phyloP scores from a whole-genome alignment of 2,113 vertebrate species.

The Cyanoramphus novaezelandiae region DNA sequence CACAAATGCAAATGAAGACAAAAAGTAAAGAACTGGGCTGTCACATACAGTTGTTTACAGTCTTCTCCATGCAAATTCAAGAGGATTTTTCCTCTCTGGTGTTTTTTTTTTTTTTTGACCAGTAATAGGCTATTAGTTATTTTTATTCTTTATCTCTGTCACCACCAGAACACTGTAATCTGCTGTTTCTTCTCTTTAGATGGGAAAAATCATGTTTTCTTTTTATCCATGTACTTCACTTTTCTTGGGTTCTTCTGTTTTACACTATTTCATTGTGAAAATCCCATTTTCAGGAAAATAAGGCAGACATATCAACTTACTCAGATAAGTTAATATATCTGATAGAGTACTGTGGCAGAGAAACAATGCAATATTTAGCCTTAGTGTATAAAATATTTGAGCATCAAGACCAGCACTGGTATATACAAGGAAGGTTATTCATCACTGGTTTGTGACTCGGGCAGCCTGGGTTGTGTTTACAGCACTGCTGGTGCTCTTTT shows the following conservation, averaged over 20 bases:
- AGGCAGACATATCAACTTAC: background rate
- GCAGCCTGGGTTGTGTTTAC: background rate
- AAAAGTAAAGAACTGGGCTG: background rate
- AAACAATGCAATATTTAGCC: background rate
- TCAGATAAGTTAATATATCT: background rate
- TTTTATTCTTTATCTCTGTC: background rate
- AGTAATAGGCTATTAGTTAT: background rate
- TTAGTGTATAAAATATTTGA: background rate
- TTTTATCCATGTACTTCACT: background rate
- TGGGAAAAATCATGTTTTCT: background rate
- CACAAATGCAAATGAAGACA: conserved; percentile 30
- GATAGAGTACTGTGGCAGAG: background rate
- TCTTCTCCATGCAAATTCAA: background rate
- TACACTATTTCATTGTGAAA: background rate
- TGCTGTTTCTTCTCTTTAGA: background rate
- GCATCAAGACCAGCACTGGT: background rate
- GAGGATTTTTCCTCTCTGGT: background rate
- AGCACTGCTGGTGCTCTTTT: background rate
- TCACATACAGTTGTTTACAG: background rate
- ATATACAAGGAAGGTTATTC: background rate
- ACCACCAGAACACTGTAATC: background rate
- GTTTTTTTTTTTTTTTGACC: background rate
- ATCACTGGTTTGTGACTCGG: background rate
- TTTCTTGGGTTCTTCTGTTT: background rate
- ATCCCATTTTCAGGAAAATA: background rate